A percentile compares a stretch with the other conserved stretches of the same genome.
These are phyloP conservation scores for Halichoerus grypus DNA, from an alignment of 2,113 vertebrate genomes.

Conservation along the genomic window DNA sequence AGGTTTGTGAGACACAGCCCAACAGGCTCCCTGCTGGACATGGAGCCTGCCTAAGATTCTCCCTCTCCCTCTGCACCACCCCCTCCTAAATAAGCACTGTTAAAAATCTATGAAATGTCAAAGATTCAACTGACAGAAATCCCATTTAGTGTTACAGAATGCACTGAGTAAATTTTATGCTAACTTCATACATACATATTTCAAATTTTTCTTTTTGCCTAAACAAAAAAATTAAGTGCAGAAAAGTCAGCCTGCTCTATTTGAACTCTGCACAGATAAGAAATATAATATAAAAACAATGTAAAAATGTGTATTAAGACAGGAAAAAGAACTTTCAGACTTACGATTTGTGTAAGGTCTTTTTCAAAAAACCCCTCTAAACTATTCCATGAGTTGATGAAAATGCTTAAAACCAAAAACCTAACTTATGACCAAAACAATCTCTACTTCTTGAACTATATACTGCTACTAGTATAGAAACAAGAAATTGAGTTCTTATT, in stretches of 20 bases:
- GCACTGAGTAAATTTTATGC: conserved; percentile 24
- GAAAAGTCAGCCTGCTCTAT: conserved; percentile 23
- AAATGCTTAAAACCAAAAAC: conserved; percentile 48
- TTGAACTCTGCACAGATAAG: neutral
- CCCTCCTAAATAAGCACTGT: neutral
- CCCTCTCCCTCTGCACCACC: neutral
- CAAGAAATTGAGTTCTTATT: conserved; percentile 39
- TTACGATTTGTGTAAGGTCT: neutral
- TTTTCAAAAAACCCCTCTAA: neutral
- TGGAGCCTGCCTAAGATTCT: neutral
- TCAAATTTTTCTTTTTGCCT: conserved; percentile 12
- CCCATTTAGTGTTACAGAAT: neutral
- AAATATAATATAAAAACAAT: neutral
- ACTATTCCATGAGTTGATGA: neutral
- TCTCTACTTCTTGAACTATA: neutral
- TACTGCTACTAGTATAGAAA: neutral
- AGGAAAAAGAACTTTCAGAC: conserved; percentile 24
- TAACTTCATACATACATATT: neutral
- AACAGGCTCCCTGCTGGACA: neutral
- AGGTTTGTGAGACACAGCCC: neutral
- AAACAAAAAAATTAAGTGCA: conserved; percentile 33
- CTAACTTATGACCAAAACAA: conserved; percentile 24
- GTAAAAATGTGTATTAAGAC: conserved; percentile 33
- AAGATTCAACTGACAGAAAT: conserved; percentile 34
- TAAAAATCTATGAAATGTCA: neutral